Evolutionary conservation across 2,888 invertebrate genomes (phyloP), one percentile per base, ranked within the genome.

Genomic region (Mimumesa dahlbomi): DNA sequence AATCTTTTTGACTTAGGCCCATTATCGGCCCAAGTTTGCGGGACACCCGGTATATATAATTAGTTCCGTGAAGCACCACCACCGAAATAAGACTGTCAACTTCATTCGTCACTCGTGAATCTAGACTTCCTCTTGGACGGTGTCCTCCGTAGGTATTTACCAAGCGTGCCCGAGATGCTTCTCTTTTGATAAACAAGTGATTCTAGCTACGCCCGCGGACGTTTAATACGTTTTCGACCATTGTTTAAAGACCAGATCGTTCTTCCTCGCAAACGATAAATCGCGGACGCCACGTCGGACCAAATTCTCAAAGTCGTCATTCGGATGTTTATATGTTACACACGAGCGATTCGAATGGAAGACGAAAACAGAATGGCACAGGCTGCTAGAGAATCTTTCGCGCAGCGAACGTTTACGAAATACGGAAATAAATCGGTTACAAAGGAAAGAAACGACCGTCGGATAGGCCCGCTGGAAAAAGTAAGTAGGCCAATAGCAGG

Each of bases 401-500:
- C n/a, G n/a, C n/a, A n/a, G n/a, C n/a, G n/a, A n/a, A 57, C 71
- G 70, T 71, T 71, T 70, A 45, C 46, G 48, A 58, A 58, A 54
- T 56, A 57, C 45, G 49, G 58, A 50, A 49, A 59, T 71, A 57
- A 5, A 25, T 19, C 57, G 34, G 34, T n/a, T 21, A 53, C 57
- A 13, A 18, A 42, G 22, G 7, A 40, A 21, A 42, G 25, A 65
- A 65, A 72, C 61, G 50, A 61, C 16, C 34, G 56, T n/a, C 46
- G 22, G 5, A 14, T 50, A 38, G 57, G 48, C 69, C 57, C 52
- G 65, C 42, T 46, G 50, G 40, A 42, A 42, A 52, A 63, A 56
- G 59, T 50, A 75, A 68, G 75, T 70, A 58, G 67, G 73, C 64
- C 79, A 71, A 68, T 73, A 63, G 50, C 53, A 19, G 45, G 56